Conservation (phyloP, 2,888 invertebrate genomes). For the Drosophila demipolita region DNA sequence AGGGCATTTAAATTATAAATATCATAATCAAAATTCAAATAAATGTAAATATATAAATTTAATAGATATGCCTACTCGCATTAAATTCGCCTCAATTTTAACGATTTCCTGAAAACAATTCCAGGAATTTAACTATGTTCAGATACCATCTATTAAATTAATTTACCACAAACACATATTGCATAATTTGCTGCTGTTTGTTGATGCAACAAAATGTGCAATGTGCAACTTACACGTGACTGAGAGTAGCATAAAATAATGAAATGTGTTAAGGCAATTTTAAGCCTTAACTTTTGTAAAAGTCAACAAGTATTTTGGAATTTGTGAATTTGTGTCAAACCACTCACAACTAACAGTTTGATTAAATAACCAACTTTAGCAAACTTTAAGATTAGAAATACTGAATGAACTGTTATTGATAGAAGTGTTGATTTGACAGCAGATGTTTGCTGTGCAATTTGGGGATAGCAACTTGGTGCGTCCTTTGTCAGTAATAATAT, state of each 20-base stretch:
- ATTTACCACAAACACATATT: neutral
- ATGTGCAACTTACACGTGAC: conserved; percentile 35
- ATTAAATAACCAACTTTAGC: neutral
- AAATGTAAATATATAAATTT: conserved; percentile 25
- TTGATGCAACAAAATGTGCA: conserved; percentile 10
- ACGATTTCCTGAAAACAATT: conserved; percentile 37
- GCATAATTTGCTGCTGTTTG: conserved; percentile 38
- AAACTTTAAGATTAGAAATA: neutral
- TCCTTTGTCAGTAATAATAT: conserved; percentile 2
- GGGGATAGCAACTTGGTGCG: neutral
- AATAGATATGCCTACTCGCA: neutral
- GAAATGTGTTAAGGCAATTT: conserved; percentile 4
- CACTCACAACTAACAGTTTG: conserved; percentile 10
- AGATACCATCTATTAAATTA: conserved; percentile 24
- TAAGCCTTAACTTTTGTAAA: neutral
- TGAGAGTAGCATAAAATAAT: conserved; percentile 25
- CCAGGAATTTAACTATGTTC: conserved; percentile 3
- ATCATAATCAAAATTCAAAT: conserved; percentile 29
- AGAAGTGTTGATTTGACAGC: conserved; percentile 5
- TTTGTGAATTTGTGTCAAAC: too few relatives aligned
- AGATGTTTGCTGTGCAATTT: conserved; percentile 11
- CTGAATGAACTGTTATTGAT: neutral
- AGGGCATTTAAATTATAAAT: conserved; percentile 15
- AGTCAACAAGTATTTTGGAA: neutral
- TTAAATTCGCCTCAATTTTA: conserved; percentile 20